Evolutionary conservation across 2,888 invertebrate species (phyloP), one percentile per base, ranked within the genome.

Genomic region (Diarsia dahlii): DNA sequence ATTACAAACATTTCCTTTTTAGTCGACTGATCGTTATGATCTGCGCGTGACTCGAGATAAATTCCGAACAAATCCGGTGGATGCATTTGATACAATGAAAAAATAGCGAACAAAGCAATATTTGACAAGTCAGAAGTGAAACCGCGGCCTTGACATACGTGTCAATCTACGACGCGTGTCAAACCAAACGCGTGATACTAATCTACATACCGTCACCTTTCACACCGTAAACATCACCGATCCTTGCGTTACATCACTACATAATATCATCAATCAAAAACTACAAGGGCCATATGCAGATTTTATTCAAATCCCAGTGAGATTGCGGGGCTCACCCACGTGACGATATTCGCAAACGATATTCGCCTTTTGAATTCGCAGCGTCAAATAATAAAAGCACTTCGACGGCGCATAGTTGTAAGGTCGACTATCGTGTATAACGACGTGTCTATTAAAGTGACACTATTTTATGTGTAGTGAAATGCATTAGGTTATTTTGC

Each of bases 171-270:
- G 88, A 90, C 91, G 93, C 93, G 91, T 94, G 94, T 93, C 93
- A 91, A 92, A 93, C 91, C 85, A 75, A 78, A 90, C 85, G 89
- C 93, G 92, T 94, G 94, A 94, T 94, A 87, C 93, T 93, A 94
- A 96, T 95, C 95, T 95, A 89, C 95, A 95, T 96, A 95, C 85
- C 91, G 94, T 95, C 94, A 95, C 96, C 95, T 95, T 95, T 95
- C 93, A 93, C 93, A 95, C 91, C 89, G 89, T 89, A 90, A 91
- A 90, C 88, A 89, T 87, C 90, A 81, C 86, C 87, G 90, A 94
- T 93, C 91, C 91, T 90, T 89, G 87, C 90, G 85, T 93, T 92
- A 91, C 93, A 90, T 93, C 92, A 93, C 90, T 84, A 86, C 89
- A 90, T 91, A 92, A 92, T 92, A 93, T 93, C 94, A 92, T 93